phyloP scores from a whole-genome alignment of 2,113 vertebrate genomes.

The Odontophorus gujanensis region DNA sequence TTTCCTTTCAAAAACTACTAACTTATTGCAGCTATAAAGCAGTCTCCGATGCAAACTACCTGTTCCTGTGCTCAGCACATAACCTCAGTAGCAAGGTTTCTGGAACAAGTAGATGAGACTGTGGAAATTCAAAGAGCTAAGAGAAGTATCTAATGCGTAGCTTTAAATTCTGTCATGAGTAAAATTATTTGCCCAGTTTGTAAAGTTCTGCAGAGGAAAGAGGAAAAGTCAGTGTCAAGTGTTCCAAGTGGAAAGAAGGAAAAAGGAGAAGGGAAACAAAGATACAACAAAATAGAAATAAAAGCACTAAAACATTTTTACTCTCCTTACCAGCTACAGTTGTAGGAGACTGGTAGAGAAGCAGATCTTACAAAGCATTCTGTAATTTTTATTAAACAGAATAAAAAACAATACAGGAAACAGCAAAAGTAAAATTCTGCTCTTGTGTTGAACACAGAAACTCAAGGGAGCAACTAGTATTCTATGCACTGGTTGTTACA shows the following conservation, averaged over 20 bases:
- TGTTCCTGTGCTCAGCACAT: not conserved
- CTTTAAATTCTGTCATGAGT: not conserved
- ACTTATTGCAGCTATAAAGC: not conserved
- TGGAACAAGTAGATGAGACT: not conserved
- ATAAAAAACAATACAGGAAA: not conserved
- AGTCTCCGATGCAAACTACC: not conserved
- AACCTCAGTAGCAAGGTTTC: not conserved
- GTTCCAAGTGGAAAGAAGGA: not conserved
- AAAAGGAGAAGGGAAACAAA: not conserved
- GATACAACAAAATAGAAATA: not conserved
- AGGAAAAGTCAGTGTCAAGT: not conserved
- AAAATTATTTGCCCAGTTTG: not conserved
- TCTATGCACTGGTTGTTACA: constrained; percentile 34
- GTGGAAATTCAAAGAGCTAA: not conserved
- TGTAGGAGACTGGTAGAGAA: not conserved
- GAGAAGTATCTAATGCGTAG: not conserved
- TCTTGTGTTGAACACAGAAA: constrained; percentile 51
- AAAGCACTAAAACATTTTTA: not conserved
- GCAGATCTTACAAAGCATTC: not conserved
- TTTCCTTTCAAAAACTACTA: not conserved
- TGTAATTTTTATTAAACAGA: constrained; percentile 14
- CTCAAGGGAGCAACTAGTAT: constrained; percentile 40
- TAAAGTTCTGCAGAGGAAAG: not conserved
- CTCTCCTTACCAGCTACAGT: not conserved
- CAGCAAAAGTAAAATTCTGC: constrained; percentile 27